Base-by-base conservation (phyloP, 2,113 vertebrate species). In the Phaethornis superciliosus region DNA sequence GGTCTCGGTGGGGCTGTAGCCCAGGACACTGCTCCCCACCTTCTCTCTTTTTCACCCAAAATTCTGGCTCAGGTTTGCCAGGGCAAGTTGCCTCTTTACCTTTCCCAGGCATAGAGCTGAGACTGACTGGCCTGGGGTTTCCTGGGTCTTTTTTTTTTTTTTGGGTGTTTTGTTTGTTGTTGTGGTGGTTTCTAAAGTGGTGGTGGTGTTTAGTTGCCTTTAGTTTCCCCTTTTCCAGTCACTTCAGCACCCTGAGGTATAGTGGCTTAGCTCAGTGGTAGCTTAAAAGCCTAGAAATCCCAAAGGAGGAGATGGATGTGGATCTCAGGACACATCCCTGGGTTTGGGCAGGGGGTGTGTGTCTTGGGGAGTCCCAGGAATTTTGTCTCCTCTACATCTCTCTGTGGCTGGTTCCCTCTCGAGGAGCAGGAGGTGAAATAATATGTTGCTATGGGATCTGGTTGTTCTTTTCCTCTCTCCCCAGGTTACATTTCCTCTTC, bases 391-490 rank as follows among this genome's bases (percentile, higher is more conserved):
- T 76, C 55, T 58, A n/a, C 19, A 3, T 23, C 63, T 76, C 90
- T 37, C 35, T 72, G 46, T 8, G 4, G 23, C 10, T 9, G 18
- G 7, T 76, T 93, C 59, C 35, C 49, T 82, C 33, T 37, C 44
- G 6, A 0, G 44, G 26, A 71, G 54, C 0, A 0, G 19, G 20
- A 67, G 67, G 70, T 75, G 52, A 47, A 89, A 40, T 27, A 71
- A 28, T 37, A 32, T 0, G 0, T 17, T 58, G 35, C 42, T 74
- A 24, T 42, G 76, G 55, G 71, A 51, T 88, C 89, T 94, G 86
- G 55, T 51, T 81, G 67, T 49, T 88, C 71, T 42, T 75, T 63
- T 52, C 63, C 77, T 63, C 2, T 0, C 20, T 32, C 37, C 42
- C 52, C 26, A 32, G 10, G 72, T 12, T 92, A 56, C 52, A 92